These are phyloP conservation scores for Tribolium freemani DNA, from an alignment of 2,888 invertebrate species.

Conservation along the genomic window DNA sequence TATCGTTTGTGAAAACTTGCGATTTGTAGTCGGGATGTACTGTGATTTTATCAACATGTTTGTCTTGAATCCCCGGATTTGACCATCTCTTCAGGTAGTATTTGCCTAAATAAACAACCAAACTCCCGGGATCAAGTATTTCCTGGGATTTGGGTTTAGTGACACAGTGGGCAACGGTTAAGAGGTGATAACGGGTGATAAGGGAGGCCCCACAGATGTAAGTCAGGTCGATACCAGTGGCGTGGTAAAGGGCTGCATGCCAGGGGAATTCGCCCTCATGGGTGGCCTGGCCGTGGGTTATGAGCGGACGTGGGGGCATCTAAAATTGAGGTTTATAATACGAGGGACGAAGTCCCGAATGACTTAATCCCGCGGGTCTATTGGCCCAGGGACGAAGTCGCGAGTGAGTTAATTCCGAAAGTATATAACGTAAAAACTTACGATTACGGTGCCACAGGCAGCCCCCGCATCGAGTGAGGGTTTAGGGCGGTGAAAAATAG, in stretches of 20 bases:
- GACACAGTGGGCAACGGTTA: constrained; percentile 66
- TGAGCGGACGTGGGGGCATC: constrained; percentile 70
- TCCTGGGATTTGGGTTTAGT: constrained; percentile 55
- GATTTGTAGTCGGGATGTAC: constrained; percentile 62
- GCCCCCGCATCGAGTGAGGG: constrained; percentile 34
- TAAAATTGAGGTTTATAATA: too few species aligned
- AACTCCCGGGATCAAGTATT: constrained; percentile 55
- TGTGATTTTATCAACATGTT: constrained; percentile 59
- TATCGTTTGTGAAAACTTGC: constrained; percentile 60
- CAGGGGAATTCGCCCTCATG: constrained; percentile 78
- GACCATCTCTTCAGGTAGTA: constrained; percentile 64
- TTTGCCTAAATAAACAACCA: constrained; percentile 61
- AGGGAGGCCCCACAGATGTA: constrained; percentile 65
- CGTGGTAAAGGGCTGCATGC: constrained; percentile 77
- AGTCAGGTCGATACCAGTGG: constrained; percentile 62
- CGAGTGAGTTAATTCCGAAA: too few species aligned
- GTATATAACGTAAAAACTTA: constrained; percentile 49
- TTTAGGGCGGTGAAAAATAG: constrained; percentile 35
- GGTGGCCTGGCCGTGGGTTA: constrained; percentile 73
- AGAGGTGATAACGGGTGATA: constrained; percentile 57
- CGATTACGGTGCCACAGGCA: constrained; percentile 62
- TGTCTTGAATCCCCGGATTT: constrained; percentile 64
- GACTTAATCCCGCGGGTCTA: too few species aligned
- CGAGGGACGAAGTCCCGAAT: too few species aligned
- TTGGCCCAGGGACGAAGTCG: too few species aligned